Evolutionary conservation across 1,140 invertebrate genomes (phyloP), one percentile per base, ranked within the genome.

Genomic region (Drosophila pectinifera): DNA sequence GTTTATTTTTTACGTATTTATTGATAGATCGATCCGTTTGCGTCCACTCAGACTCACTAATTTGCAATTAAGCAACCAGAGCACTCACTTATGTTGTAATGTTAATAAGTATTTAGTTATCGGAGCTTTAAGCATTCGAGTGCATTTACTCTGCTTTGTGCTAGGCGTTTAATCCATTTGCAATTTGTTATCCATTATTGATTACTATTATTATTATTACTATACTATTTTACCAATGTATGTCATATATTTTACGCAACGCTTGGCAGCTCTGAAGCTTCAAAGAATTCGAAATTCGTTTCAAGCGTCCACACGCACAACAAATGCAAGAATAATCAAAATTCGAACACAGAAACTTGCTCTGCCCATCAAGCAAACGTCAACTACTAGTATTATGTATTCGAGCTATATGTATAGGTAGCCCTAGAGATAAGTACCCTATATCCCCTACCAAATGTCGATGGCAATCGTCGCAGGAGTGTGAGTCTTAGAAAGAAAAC

Each of bases 331-430:
- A 76, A 88, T 70, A 86, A 88, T 76, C 75, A 88, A 86, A 82
- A 78, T 81, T 65, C 49, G 42, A 58, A 51, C 59, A 18, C 51
- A 34, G 28, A 53, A 68, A 54, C 20, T 54, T 72, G 65, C 45
- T 75, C 67, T 76, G 55, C 68, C 51, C 63, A 51, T 55, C 70
- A 67, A 74, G 67, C 56, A 63, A 73, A 72, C 49, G 61, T 68
- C 78, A 72, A 88, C 79, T 79, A 58, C 54, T 85, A 88, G 84
- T 88, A 88, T 88, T 88, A 86, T 83, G 65, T 83, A 80, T 79
- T 73, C 54, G 75, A 88, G 70, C 75, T 88, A 77, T 83, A 65
- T 77, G 76, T 86, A 86, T 81, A 86, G 65, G 22, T 53, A 74
- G 59, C 53, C 59, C 43, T 88, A 88, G 69, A 39, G 49, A 18